Evolutionary conservation across 2,113 vertebrate species (phyloP), one percentile per base, ranked within the genome.

Genomic region (Atrichornis clamosus): DNA sequence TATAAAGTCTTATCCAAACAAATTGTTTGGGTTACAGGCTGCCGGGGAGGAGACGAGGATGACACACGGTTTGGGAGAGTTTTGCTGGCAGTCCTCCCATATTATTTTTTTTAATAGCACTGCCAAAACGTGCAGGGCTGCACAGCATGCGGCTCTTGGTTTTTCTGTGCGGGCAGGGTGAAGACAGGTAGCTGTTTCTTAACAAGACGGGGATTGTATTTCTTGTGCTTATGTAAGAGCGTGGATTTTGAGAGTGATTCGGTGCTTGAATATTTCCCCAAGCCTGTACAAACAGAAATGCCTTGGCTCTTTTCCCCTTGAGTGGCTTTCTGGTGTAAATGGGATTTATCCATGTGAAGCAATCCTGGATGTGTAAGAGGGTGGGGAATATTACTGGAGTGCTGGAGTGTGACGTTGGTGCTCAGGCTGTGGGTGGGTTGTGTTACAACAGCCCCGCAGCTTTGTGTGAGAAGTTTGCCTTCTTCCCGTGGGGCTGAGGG

Each of bases 291-390:
- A 97, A 96, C 87, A 97, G 15, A 95, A 95, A 75, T 53, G 65
- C 69, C 46, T 95, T 95, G 95, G 96, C 94, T 87, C 44, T 44
- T 63, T 89, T 94, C 86, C 93, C 58, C 23, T 63, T n/a, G 56
- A 15, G 1, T 63, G 47, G 86, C 79, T 88, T 75, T 90, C 65
- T 81, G 59, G 78, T 59, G 56, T 56, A 46, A 73, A 72, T 82
- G 95, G 87, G 93, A 84, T 96, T 94, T 91, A 80, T 95, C 56
- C 1, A 0, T 2, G 10, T 96, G 95, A 92, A 95, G 95, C 94
- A 97, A 97, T 95, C 76, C 33, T 39, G 76, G 93, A 92, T 95
- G 90, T 93, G 93, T 96, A 86, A 95, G 80, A 92, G 95, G 96
- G 96, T 95, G 95, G 96, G 93, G 95, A 89, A 24, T 92, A 7